A percentile compares a stretch with the other conserved stretches of the same genome.
These are phyloP conservation scores for Palaemon carinicauda DNA, from an alignment of 1,140 invertebrate species.

Conservation along the genomic window DNA sequence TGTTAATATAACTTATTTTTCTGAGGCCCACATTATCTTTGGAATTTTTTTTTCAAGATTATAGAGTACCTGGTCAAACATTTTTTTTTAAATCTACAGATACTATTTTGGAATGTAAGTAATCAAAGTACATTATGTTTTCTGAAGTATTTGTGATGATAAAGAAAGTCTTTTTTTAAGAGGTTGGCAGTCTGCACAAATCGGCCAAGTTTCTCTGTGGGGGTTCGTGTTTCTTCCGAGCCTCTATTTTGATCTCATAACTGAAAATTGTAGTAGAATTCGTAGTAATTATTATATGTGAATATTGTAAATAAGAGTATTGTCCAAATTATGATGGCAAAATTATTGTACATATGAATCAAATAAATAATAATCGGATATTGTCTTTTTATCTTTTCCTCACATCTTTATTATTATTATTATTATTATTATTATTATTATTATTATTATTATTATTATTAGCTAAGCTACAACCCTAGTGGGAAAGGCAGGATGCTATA, in stretches of 20 bases:
- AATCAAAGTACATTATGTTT: neutral
- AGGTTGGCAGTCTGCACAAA: neutral
- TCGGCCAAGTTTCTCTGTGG: neutral
- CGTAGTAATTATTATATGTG: constrained; percentile 25
- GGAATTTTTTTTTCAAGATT: too few species aligned
- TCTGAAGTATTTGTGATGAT: neutral
- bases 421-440: too few species aligned
- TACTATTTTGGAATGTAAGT: neutral
- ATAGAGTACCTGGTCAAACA: too few species aligned
- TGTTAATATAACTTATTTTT: too few species aligned
- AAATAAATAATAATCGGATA: neutral
- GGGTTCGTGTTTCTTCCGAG: neutral
- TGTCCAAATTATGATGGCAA: constrained; percentile 26
- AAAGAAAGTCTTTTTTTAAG: neutral
- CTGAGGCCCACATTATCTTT: too few species aligned
- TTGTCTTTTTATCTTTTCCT: too few species aligned
- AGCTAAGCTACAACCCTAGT: too few species aligned
- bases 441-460: too few species aligned
- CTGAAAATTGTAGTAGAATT: constrained; percentile 28
- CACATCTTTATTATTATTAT: too few species aligned
- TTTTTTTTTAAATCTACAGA: too few species aligned
- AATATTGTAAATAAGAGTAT: constrained; percentile 35
- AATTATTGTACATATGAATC: constrained; percentile 32
- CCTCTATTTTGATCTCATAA: constrained; percentile 20
- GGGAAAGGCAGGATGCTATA: too few species aligned